A percentile compares a stretch with the other conserved stretches of the same genome.
Conservation (phyloP, 2,888 invertebrate species). For the Pristionchus exspectatus region DNA sequence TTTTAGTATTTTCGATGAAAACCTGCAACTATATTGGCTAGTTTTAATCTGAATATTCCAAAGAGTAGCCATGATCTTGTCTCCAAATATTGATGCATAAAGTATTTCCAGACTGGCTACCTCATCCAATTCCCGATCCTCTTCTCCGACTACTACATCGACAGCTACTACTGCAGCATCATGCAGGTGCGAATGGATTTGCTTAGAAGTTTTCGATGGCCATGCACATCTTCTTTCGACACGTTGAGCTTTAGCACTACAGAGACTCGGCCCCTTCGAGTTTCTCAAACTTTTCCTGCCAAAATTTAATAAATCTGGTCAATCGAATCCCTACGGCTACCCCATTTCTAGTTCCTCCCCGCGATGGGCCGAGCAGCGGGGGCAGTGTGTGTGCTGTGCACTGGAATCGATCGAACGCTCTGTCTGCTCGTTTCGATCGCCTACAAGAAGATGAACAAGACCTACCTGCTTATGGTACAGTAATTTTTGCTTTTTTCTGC, state of each 20-base stretch:
- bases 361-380: background rate
- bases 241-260: background rate
- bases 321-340: background rate
- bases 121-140: slow-evolving; percentile 2
- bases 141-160: slow-evolving; percentile 17
- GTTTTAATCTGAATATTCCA: no score
- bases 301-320: no score
- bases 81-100: no score
- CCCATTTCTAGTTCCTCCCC: background rate
- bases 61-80: no score
- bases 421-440: background rate
- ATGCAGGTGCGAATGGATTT: background rate
- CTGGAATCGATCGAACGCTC: background rate
- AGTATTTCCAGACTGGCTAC: background rate
- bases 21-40: no score
- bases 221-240: background rate
- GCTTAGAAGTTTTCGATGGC: background rate
- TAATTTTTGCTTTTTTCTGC: no score
- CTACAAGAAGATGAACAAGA: background rate
- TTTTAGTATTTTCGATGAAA: no score
- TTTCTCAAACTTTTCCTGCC: background rate
- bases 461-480: background rate
- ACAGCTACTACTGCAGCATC: background rate
- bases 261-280: no score
- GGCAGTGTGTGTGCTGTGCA: background rate